Percentiles rank a stretch among this genome's conserved stretches.
Conservation (phyloP, 2,113 vertebrate genomes). For the Mesocricetus auratus region DNA sequence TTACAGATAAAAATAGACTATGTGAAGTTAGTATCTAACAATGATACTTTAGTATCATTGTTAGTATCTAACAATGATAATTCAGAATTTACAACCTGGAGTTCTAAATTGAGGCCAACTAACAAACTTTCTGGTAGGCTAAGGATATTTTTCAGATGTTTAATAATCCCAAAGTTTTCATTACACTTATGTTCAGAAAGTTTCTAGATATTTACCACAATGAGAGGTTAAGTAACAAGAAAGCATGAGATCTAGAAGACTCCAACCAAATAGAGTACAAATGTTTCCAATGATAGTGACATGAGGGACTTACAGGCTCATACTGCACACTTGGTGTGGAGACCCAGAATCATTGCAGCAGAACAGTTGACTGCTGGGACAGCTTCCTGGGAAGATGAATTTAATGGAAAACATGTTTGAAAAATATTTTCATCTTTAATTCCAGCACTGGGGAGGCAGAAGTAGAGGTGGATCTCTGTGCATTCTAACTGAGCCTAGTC, state of each 20-base stretch:
- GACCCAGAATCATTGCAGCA: background rate
- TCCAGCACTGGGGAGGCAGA: too few species aligned
- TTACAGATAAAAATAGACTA: background rate
- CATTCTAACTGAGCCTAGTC: too few species aligned
- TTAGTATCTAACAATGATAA: too few species aligned
- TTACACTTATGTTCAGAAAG: conserved; percentile 2
- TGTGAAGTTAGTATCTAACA: background rate
- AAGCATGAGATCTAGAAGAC: background rate
- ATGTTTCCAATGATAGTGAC: background rate
- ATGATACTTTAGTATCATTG: too few species aligned
- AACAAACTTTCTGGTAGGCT: background rate
- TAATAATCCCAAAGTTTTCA: background rate
- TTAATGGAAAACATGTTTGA: background rate
- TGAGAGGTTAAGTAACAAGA: background rate
- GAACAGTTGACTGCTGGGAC: background rate
- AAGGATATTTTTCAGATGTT: background rate
- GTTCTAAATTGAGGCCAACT: conserved; percentile 20
- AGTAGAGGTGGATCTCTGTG: too few species aligned
- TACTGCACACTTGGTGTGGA: background rate
- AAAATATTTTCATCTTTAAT: background rate
- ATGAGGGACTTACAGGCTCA: background rate
- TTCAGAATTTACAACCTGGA: conserved; percentile 16
- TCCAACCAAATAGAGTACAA: background rate
- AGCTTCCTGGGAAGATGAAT: background rate
- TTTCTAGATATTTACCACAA: conserved; percentile 37